Base-by-base conservation (phyloP, 2,113 vertebrate species). In the Corvus cornix region DNA sequence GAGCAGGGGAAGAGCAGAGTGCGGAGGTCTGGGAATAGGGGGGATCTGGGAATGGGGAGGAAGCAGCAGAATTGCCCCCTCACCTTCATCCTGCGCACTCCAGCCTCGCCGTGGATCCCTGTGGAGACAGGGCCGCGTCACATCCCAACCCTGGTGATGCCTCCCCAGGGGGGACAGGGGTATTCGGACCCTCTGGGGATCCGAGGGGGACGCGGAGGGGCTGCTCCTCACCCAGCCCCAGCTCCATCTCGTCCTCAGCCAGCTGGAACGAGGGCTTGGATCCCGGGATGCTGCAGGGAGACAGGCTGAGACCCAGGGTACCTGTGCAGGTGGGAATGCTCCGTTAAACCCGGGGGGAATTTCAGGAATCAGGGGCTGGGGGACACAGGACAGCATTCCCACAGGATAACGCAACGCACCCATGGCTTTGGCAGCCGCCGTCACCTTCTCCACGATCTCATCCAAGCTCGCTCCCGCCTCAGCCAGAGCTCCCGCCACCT, bases 21-120 rank as follows among this genome's bases (percentile, higher is more conserved):
- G 20, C 15, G 5, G 7, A 13, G 4, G 6, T 37, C 43, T 41
- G 5, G 22, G 2, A 28, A 37, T 7, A 7, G 24, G 17, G 18
- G 6, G 6, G 1, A 5, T 16, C 6, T 52, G 6, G 19, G 2
- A 22, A 46, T 1, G 1, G 30, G 53, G 5, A 26, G 16, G 11
- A 14, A 27, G 17, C 11, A 8, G 30, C 11, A 6, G 33, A 28
- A 81, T 55, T 62, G 6, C 17, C 33, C 12, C 6, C 93, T 97
- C 92, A 99, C 99, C 98, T 99, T 99, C 82, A 98, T 98, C 87
- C 99, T 98, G 77, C 91, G 98, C 53, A 99, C 97, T 4, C 99
- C 99, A 13, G 99, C 98, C 88, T 99, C 99, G 9, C 99, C 99
- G 0, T 99, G 99, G 95, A 99, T 99, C 58, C 99, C 99, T 99